These are phyloP conservation scores for Lasiommata megera DNA, from an alignment of 2,888 invertebrate species.

Conservation along the genomic window DNA sequence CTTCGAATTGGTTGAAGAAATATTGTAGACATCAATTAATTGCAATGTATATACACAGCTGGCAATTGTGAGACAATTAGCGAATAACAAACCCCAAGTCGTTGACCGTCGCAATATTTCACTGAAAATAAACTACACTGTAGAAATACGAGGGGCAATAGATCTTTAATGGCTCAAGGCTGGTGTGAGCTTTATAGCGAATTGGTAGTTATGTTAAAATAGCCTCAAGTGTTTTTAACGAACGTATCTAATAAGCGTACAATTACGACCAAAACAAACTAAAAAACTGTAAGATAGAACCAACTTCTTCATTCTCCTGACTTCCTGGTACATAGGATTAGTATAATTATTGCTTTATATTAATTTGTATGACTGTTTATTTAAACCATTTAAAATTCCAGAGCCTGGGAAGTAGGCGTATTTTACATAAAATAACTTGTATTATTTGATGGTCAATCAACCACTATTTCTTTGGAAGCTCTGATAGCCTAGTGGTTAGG, in stretches of 20 bases:
- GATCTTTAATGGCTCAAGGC: constrained; percentile 33
- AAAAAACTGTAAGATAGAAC: no score
- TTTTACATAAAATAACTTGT: no score
- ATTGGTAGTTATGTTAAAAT: constrained; percentile 22
- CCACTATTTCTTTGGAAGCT: no score
- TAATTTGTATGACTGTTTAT: no score
- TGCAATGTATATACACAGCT: background rate
- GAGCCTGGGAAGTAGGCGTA: no score
- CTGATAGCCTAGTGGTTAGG: no score
- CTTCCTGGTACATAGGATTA: no score
- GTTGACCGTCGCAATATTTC: constrained; percentile 48
- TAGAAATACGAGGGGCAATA: constrained; percentile 33
- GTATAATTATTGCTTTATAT: no score
- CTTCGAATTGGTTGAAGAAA: background rate
- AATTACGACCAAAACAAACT: background rate
- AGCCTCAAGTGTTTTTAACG: constrained; percentile 16
- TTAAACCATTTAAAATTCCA: no score
- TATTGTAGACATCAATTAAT: background rate
- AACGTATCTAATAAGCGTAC: constrained; percentile 9
- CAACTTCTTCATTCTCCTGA: no score
- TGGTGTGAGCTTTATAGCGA: constrained; percentile 34
- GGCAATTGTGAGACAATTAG: constrained; percentile 36
- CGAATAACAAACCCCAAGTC: constrained; percentile 48
- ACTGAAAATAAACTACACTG: constrained; percentile 33
- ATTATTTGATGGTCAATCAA: no score